A percentile compares a stretch with the other conserved stretches of the same genome.
These are phyloP conservation scores for Branchellion lobata DNA, from an alignment of 2,888 invertebrate genomes.

Conservation along the genomic window DNA sequence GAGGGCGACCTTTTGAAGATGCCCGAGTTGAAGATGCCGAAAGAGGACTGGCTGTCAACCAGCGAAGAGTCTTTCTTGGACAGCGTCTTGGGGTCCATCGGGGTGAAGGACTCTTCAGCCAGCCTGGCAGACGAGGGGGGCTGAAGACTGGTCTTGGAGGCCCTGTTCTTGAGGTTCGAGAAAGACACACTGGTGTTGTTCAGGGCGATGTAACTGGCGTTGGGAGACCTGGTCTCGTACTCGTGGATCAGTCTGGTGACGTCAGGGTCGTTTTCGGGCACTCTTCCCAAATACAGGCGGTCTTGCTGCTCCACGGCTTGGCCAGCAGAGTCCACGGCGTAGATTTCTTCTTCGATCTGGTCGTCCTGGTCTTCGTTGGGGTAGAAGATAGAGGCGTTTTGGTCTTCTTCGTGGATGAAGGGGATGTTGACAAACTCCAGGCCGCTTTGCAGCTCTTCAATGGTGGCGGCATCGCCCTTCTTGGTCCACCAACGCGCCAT, in stretches of 20 bases:
- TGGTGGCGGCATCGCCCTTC: slow-evolving; percentile 50
- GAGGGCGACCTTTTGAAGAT: slow-evolving; percentile 1
- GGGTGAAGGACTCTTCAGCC: neutral
- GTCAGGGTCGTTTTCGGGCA: slow-evolving; percentile 52
- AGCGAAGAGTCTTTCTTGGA: neutral
- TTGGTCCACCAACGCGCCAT: slow-evolving; percentile 53
- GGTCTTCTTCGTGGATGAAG: slow-evolving; percentile 51
- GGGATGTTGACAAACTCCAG: slow-evolving; percentile 51
- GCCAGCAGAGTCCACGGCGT: neutral
- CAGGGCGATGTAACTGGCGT: slow-evolving; percentile 49
- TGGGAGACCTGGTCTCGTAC: slow-evolving; percentile 49
- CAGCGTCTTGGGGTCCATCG: neutral
- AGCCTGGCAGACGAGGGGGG: neutral
- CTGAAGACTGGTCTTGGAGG: neutral
- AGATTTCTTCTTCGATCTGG: slow-evolving; percentile 17
- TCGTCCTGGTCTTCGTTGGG: slow-evolving; percentile 3
- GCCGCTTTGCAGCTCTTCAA: slow-evolving; percentile 51
- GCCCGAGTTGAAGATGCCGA: slow-evolving; percentile 18
- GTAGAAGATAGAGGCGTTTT: slow-evolving; percentile 26
- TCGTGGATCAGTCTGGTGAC: slow-evolving; percentile 51
- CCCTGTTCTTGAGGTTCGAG: neutral
- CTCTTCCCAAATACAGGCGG: slow-evolving; percentile 32
- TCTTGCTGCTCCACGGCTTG: neutral
- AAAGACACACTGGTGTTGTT: neutral
- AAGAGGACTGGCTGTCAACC: slow-evolving; percentile 30